Conservation (phyloP, 2,888 invertebrate species). For the Eucriotettix oculatus region DNA sequence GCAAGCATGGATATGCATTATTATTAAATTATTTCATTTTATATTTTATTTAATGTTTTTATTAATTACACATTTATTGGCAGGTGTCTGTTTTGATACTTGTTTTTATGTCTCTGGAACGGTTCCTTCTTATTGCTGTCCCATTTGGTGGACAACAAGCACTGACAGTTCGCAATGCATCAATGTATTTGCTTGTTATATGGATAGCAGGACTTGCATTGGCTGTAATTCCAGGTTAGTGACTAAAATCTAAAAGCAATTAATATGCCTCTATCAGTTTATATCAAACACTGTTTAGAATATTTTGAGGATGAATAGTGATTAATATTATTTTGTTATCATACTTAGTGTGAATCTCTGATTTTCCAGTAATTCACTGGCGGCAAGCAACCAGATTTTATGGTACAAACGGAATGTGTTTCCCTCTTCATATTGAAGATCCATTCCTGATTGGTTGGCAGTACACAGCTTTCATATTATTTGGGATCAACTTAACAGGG, state of each 20-base stretch:
- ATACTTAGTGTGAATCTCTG: neutral
- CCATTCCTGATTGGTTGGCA: conserved; percentile 50
- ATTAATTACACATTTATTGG: neutral
- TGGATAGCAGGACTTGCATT: conserved; percentile 42
- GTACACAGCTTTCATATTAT: conserved; percentile 51
- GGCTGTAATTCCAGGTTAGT: conserved; percentile 41
- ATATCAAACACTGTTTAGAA: too few species aligned
- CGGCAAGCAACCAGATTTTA: conserved; percentile 41
- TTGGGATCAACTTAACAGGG: conserved; percentile 45
- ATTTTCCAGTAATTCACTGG: conserved; percentile 34
- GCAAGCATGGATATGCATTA: too few species aligned
- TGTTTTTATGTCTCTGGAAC: conserved; percentile 50
- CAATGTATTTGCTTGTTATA: conserved; percentile 32
- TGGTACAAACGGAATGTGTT: conserved; percentile 49
- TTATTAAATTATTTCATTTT: too few species aligned
- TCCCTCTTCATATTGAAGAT: conserved; percentile 51
- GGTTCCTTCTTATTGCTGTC: conserved; percentile 44
- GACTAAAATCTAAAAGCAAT: too few species aligned
- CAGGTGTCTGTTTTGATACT: conserved; percentile 47
- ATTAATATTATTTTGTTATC: neutral
- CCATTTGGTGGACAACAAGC: conserved; percentile 37
- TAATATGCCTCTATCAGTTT: too few species aligned
- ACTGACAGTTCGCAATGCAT: conserved; percentile 35
- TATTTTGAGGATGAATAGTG: neutral
- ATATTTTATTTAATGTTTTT: too few species aligned